phyloP scores from a whole-genome alignment of 2,797 vertebrate species.

The Sarcoramphus papa region DNA sequence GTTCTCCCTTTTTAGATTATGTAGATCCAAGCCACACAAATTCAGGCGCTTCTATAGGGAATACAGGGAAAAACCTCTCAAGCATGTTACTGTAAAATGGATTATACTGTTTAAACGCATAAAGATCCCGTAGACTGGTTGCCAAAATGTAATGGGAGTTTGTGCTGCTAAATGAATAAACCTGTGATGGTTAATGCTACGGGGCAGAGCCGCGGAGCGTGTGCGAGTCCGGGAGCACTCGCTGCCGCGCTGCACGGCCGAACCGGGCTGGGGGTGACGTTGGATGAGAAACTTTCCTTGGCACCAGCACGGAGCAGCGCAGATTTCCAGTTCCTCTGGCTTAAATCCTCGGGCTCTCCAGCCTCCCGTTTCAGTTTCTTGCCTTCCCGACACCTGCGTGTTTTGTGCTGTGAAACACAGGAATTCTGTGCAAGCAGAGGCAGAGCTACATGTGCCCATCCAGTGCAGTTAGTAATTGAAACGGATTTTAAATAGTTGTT shows the following conservation, averaged over 20 bases:
- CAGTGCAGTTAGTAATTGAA: background rate
- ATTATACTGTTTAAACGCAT: constrained; percentile 10
- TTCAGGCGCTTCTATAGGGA: background rate
- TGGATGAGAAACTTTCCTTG: background rate
- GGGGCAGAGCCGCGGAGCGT: background rate
- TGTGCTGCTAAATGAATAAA: constrained; percentile 10
- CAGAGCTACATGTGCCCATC: fast-evolving
- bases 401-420: fast-evolving
- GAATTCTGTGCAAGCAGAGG: fast-evolving
- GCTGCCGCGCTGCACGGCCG: background rate
- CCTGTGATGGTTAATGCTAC: background rate
- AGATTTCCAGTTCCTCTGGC: background rate
- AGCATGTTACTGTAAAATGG: background rate
- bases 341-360: background rate
- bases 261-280: fast-evolving
- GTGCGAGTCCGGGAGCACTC: fast-evolving
- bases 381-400: background rate
- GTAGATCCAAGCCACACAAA: background rate
- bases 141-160: constrained; percentile 5
- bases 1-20: background rate
- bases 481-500: background rate
- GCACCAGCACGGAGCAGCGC: background rate
- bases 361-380: fast-evolving
- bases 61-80: background rate
- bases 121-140: background rate